Evolutionary conservation across 2,888 invertebrate genomes (phyloP), one percentile per base, ranked within the genome.

Genomic region (Salpingus planirostris): DNA sequence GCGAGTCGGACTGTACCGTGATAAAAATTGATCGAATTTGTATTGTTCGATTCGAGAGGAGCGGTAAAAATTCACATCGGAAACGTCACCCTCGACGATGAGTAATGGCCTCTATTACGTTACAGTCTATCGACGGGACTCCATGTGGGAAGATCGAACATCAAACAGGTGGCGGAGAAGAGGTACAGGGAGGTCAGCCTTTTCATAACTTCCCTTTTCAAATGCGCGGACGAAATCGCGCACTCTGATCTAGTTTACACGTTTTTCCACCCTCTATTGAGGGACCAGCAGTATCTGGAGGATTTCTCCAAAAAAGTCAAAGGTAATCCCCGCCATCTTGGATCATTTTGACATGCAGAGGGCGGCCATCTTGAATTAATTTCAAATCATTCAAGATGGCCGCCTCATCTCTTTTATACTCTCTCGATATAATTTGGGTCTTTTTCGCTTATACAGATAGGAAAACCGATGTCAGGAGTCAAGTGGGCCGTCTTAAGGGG

Each of bases 211-310:
- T 84, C 88, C 0, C 69, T 98, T 31, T 90, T 93, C 65, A 71
- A 73, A 51, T 78, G 92, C 56, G 85, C 91, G 0, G 84, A 89
- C 46, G 96, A 97, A 70, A 91, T 98, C 49, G 83, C 91, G 0
- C 95, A 97, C 68, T 88, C 85, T 4, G 92, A 95, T 64, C 72
- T 98, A 31, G 93, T 98, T 1, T 97, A 97, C 62, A 98, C 97
- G 1, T 98, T 98, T 71, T 97, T 97, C 70, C 98, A 98, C 68
- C 93, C 96, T 2, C 66, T 97, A 41, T 67, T 95, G 40, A 70
- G 96, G 42, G 97, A 97, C 66, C 93, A 95, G 65, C 89, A 92
- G 60, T 88, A 88, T 54, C 80, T 84, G 7, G 84, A 85, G 49
- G 80, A 88, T 39, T 80, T 81, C 62, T 71, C 80, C 48, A 74